Conservation (phyloP, 2,797 vertebrate genomes). For the Parauchenoglanis punctatus region DNA sequence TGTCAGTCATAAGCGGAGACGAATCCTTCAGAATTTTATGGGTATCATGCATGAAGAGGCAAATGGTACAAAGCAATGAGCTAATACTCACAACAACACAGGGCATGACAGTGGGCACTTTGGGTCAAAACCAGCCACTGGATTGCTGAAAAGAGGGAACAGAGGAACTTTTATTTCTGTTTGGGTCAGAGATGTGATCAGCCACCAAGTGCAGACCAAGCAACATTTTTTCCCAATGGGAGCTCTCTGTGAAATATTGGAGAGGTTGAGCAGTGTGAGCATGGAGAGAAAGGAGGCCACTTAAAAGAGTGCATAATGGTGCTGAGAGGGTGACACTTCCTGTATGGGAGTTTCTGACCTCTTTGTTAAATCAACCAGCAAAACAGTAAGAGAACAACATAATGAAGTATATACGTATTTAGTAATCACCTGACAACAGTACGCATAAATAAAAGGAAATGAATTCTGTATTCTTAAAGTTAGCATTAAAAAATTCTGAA, state of each 20-base stretch:
- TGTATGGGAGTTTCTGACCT: slow-evolving; percentile 55
- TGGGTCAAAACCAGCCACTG: slow-evolving; percentile 26
- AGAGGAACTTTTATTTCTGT: slow-evolving; percentile 33
- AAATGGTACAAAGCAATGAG: slow-evolving; percentile 21
- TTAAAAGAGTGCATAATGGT: slow-evolving; percentile 65
- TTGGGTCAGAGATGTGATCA: slow-evolving; percentile 36
- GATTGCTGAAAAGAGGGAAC: slow-evolving; percentile 11
- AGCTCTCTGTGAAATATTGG: slow-evolving; percentile 34
- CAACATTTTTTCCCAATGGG: slow-evolving; percentile 57
- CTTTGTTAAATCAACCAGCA: slow-evolving; percentile 51
- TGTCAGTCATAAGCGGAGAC: slow-evolving; percentile 62
- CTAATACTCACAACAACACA: slow-evolving; percentile 24
- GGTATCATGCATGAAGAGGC: slow-evolving; percentile 15
- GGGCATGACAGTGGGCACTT: slow-evolving; percentile 28
- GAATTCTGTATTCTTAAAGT: neutral
- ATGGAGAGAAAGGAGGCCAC: slow-evolving; percentile 61
- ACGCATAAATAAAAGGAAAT: neutral
- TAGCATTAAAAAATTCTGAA: neutral
- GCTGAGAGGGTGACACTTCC: slow-evolving; percentile 41
- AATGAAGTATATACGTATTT: neutral
- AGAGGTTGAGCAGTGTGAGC: slow-evolving; percentile 58
- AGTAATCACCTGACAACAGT: neutral
- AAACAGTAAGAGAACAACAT: neutral
- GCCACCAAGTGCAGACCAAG: slow-evolving; percentile 56
- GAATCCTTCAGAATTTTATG: slow-evolving; percentile 49